These are phyloP conservation scores for Nephrotoma appendiculata DNA, from an alignment of 2,888 invertebrate species.

Conservation along the genomic window DNA sequence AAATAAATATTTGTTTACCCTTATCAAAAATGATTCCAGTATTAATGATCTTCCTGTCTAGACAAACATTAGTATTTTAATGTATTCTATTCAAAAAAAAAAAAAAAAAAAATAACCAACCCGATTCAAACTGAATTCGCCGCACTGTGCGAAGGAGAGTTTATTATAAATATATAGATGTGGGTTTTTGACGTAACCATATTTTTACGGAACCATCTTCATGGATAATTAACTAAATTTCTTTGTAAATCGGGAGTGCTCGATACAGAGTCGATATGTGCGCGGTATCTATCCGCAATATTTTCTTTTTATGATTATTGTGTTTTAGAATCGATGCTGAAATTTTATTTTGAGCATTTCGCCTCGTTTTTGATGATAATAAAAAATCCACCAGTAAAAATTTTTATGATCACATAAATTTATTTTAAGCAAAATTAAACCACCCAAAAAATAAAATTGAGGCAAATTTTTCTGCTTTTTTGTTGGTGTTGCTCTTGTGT, in stretches of 20 bases:
- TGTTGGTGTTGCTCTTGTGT: not conserved
- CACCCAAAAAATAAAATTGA: not conserved
- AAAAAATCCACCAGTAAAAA: not conserved
- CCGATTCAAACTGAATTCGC: not conserved
- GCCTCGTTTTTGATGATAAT: not conserved
- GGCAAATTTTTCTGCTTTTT: not conserved
- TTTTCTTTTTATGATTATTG: not conserved
- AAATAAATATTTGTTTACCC: not conserved
- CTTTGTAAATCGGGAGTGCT: not conserved
- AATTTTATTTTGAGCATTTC: too few relatives aligned
- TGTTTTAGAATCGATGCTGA: not conserved
- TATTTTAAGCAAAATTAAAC: not conserved
- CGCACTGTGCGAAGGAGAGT: not conserved
- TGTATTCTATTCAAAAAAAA: not conserved
- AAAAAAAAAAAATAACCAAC: not conserved
- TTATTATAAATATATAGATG: not conserved
- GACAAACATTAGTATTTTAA: not conserved
- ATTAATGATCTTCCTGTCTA: not conserved
- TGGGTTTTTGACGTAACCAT: not conserved
- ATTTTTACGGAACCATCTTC: not conserved
- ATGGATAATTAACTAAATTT: not conserved
- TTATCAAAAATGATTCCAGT: not conserved
- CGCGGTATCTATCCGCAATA: not conserved
- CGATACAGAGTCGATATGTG: not conserved
- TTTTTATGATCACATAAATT: not conserved